These are phyloP conservation scores for Psilopogon haemacephalus DNA, from an alignment of 2,113 vertebrate genomes.

Conservation along the genomic window DNA sequence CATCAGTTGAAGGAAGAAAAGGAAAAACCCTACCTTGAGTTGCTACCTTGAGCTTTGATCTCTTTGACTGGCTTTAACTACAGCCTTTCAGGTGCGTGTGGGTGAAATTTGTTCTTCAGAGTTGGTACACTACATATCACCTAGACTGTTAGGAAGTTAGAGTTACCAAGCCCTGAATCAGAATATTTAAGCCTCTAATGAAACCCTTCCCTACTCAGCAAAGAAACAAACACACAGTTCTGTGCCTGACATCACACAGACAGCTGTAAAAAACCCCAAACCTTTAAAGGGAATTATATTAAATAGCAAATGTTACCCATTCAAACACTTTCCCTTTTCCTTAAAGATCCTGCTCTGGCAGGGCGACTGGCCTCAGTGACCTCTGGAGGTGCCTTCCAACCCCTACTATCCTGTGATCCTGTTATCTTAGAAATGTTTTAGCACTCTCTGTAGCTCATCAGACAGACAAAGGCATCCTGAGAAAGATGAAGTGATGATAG, in stretches of 20 bases:
- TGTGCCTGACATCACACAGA: neutral
- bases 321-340: neutral
- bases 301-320: neutral
- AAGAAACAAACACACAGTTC: neutral
- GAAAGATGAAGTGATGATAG: neutral
- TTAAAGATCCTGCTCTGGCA: neutral
- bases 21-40: too few species aligned
- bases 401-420: too few species aligned
- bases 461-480: neutral
- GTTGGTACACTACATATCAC: neutral
- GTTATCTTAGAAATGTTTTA: neutral
- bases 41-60: neutral
- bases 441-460: neutral
- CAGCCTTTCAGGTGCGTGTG: neutral
- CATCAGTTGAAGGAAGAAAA: neutral
- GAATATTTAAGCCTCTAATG: slow-evolving; percentile 8
- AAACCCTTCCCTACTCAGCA: neutral
- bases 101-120: neutral
- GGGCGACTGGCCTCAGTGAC: too few species aligned
- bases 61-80: neutral
- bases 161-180: neutral
- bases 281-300: neutral
- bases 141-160: neutral
- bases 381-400: too few species aligned
- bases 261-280: neutral